Evolutionary conservation across 2,797 vertebrate species (phyloP), one percentile per base, ranked within the genome.

Genomic region (Etheostoma nigrum): DNA sequence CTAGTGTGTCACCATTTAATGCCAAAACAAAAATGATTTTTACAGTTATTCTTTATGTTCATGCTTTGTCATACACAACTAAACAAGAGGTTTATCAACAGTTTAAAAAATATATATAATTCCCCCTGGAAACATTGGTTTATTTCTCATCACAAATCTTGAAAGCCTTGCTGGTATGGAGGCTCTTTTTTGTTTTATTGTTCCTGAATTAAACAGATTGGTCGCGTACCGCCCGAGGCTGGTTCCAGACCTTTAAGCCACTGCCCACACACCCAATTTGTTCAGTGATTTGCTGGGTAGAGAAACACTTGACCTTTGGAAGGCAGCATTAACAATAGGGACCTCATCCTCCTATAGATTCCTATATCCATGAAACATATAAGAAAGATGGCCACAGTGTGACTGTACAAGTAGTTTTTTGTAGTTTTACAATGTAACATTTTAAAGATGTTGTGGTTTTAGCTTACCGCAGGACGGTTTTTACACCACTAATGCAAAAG

Each of bases 121-220:
- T 33, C 33, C n/a, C n/a, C 27, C 18, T 44, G 12, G 13, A 44
- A 19, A 49, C 2, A 36, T 57, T 47, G 15, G 42, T 51, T 40
- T 25, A 47, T 16, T 33, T 48, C 3, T 45, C 13, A 48, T 13
- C 15, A 73, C 47, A 0, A 47, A 4, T 27, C 44, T 15, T 49
- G 30, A 73, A 40, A 27, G 40, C 51, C 7, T 48, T 6, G 16
- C 3, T n/a, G 13, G 21, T 66, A 40, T 45, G 55, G 19, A 25
- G 25, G 15, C 48, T 40, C 6, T 18, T 64, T 13, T 44, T 52
- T 42, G 47, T 66, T 74, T 44, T 66, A 58, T 52, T 59, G 45
- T 67, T 67, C 5, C 49, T 23, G 18, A 53, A 25, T 33, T 18
- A 40, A 65, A 51, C 45, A 25, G 45, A 59, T 42, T 49, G 52